These are phyloP conservation scores for Halcyon chelicuti DNA, from an alignment of 2,797 vertebrate genomes.

Conservation along the genomic window DNA sequence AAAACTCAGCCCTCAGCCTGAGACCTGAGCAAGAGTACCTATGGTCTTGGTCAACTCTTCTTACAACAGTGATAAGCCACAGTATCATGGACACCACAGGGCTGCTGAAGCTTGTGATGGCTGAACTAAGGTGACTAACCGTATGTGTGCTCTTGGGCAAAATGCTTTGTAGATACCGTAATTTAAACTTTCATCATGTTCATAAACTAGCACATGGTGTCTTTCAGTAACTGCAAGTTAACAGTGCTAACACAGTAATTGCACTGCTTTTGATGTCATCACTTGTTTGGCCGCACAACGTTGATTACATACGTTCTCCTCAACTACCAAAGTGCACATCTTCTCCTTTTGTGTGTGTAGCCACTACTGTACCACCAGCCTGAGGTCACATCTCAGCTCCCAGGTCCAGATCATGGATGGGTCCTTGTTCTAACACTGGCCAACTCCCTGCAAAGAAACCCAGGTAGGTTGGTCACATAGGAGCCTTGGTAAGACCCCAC, in stretches of 20 bases:
- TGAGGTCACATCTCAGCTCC: background rate
- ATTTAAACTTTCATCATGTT: background rate
- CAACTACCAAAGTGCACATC: background rate
- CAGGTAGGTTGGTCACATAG: rapidly evolving
- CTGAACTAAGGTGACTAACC: background rate
- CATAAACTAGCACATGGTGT: background rate
- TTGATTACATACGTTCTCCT: background rate
- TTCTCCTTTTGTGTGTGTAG: rapidly evolving
- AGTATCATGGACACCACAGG: rapidly evolving
- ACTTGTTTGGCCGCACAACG: background rate
- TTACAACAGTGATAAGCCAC: background rate
- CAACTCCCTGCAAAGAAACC: background rate
- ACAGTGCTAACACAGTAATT: background rate
- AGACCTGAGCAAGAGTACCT: background rate
- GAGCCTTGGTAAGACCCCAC: background rate
- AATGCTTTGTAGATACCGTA: background rate
- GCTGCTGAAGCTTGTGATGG: background rate
- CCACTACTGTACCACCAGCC: background rate
- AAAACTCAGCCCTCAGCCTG: rapidly evolving
- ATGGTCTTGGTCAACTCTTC: background rate
- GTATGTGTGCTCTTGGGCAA: rapidly evolving
- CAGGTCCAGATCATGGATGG: background rate
- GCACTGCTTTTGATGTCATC: background rate
- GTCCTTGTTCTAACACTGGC: background rate
- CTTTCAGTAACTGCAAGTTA: background rate